Evolutionary conservation across 2,797 vertebrate species (phyloP).

Genomic region (Caiman crocodilus): DNA sequence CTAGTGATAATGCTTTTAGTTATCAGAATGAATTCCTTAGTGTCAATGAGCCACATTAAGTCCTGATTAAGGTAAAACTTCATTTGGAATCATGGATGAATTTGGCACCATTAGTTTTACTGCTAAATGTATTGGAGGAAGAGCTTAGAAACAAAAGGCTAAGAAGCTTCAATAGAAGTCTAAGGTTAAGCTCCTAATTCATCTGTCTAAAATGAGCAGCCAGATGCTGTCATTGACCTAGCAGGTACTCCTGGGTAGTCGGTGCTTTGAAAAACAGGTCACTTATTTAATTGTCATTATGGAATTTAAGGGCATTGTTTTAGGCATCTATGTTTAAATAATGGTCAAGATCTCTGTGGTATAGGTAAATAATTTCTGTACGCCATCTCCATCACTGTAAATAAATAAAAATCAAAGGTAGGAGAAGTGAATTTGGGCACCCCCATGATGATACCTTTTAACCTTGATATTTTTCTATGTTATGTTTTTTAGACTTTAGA

Average conservation of each 20-base stretch:
- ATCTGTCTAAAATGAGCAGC: background rate
- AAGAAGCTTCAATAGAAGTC: background rate
- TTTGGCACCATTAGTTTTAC: background rate
- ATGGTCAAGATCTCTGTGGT: background rate
- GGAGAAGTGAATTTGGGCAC: too few species aligned
- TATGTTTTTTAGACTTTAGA: background rate
- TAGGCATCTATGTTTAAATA: background rate
- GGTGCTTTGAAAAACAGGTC: background rate
- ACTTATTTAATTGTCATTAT: background rate
- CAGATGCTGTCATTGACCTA: background rate
- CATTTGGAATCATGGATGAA: background rate
- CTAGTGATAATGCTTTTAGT: background rate
- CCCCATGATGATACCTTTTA: background rate
- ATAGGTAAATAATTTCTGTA: background rate
- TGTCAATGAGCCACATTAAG: background rate
- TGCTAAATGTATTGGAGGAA: too few species aligned
- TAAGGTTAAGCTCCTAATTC: background rate
- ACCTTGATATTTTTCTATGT: background rate
- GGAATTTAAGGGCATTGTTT: background rate
- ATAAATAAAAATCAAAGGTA: background rate
- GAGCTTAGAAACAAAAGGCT: too few species aligned
- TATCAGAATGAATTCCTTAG: background rate
- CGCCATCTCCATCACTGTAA: background rate
- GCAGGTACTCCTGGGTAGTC: background rate
- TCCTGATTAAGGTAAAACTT: background rate